Base-by-base conservation (phyloP, 2,797 vertebrate species). In the Pseudopleuronectes americanus region DNA sequence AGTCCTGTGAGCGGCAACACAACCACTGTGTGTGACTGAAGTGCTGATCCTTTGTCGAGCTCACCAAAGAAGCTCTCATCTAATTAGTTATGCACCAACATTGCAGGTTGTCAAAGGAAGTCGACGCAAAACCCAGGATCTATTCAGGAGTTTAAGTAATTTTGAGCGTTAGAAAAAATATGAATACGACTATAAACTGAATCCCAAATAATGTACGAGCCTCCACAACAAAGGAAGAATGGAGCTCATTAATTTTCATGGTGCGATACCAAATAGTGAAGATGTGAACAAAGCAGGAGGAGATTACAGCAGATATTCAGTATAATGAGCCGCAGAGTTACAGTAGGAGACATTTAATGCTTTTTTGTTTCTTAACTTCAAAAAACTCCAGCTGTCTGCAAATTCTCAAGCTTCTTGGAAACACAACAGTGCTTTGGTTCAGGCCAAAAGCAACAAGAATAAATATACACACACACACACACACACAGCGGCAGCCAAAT, bases 371-470 rank as follows among this genome's bases (percentile, higher is more conserved):
- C 64, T 22, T 14, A 59, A 43, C 21, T 58, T 72, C n/a, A 36
- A 76, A 84, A 84, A 86, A 83, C 72, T 89, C 74, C 73, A 77
- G 62, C 51, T 75, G 83, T 87, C 81, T 85, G 79, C 63, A 74
- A 70, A 74, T 70, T 84, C 73, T 86, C 73, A 28, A 64, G 54
- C 75, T 69, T 79, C 74, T 73, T 84, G 85, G 87, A 88, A 82
- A 76, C 79, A 83, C 57, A 83, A 80, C 81, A 84, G 76, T 81
- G 62, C 48, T 72, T 71, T 38, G 26, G 74, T 74, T 85, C 65
- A 48, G 60, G 88, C 88, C 83, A 84, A 91, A 83, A 77, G 77
- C 72, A 85, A 87, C 75, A 85, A 45, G 64, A 84, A 79, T 79
- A 87, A 84, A 85, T 85, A 81, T 62, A 43, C 16, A 38, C 36